Evolutionary conservation across 2,113 vertebrate genomes (phyloP), one percentile per base, ranked within the genome.

Genomic region (Larimichthys polyactis): DNA sequence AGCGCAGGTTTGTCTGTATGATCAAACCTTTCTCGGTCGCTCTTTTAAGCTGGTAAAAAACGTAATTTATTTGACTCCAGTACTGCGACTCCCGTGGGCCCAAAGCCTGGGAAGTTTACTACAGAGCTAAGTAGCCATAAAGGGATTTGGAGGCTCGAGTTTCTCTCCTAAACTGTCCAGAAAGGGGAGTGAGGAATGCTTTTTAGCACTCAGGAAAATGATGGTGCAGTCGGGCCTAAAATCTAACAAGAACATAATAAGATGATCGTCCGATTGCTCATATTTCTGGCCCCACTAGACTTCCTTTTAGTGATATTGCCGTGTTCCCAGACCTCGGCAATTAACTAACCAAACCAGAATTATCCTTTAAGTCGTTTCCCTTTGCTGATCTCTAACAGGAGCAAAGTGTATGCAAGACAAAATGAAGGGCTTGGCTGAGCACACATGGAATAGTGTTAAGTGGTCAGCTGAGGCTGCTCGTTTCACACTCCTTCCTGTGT

Each of bases 101-200:
- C 48, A 44, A n/a, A 76, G 68, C 70, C 60, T 16, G 66, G 52
- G 52, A 78, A 83, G 77, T 85, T 89, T 84, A 91, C 86, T 72
- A 62, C 85, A 87, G 62, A 43, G 71, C 69, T 87, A 82, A 93
- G 87, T 71, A 83, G 71, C 67, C 68, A 54, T 87, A 87, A 90
- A 90, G 76, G 87, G 90, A 93, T 93, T 90, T 91, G 62, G 46
- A 72, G 77, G 65, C 27, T 82, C 0, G 4, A 44, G 27, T 44
- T 90, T 79, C 67, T 81, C 58, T 76, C 49, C 0, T 80, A 71
- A 83, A 87, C 66, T 55, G 82, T 78, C 65, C 54, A 72, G 44
- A 83, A 71, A 79, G 51, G 59, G 77, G 17, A 48, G 32, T 6
- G 32, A 57, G 71, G 54, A 66, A 36, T 40, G 71, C 15, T 36